These are phyloP conservation scores for Eucidaris tribuloides DNA, from an alignment of 35 echinoderm and acorn worm species.

Conservation along the genomic window DNA sequence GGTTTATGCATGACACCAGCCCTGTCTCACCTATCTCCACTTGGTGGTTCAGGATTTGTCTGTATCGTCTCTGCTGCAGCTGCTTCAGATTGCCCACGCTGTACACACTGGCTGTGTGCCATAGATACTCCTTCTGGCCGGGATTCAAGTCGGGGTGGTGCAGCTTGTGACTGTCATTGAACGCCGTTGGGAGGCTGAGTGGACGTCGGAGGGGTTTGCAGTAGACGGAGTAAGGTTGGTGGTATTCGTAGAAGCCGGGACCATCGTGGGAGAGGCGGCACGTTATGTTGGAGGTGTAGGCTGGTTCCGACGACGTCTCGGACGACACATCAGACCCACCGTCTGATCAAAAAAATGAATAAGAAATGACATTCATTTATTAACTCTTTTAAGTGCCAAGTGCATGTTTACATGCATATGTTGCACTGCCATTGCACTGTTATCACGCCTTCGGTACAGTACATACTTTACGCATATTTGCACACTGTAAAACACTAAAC, in stretches of 20 bases:
- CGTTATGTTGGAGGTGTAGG: constrained; percentile 38
- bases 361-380: background rate
- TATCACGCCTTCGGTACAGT: no score
- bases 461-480: no score
- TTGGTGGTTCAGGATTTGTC: constrained; percentile 67
- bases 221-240: constrained; percentile 56
- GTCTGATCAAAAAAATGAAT: background rate
- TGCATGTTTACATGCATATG: background rate
- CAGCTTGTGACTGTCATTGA: constrained; percentile 73
- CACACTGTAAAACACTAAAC: background rate
- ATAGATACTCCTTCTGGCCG: constrained; percentile 80
- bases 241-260: constrained; percentile 73
- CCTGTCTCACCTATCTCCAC: constrained; percentile 63
- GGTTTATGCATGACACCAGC: background rate
- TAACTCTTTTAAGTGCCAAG: background rate
- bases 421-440: no score
- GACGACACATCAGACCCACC: constrained; percentile 1
- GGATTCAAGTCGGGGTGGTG: constrained; percentile 74
- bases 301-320: background rate
- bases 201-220: constrained; percentile 53
- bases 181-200: constrained; percentile 52
- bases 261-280: constrained; percentile 70
- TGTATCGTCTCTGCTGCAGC: constrained; percentile 64
- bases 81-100: constrained; percentile 87
- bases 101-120: constrained; percentile 86